Percentiles rank a stretch among this genome's conserved stretches.
Conservation (phyloP, 2,113 vertebrate genomes). For the Condylura cristata region DNA sequence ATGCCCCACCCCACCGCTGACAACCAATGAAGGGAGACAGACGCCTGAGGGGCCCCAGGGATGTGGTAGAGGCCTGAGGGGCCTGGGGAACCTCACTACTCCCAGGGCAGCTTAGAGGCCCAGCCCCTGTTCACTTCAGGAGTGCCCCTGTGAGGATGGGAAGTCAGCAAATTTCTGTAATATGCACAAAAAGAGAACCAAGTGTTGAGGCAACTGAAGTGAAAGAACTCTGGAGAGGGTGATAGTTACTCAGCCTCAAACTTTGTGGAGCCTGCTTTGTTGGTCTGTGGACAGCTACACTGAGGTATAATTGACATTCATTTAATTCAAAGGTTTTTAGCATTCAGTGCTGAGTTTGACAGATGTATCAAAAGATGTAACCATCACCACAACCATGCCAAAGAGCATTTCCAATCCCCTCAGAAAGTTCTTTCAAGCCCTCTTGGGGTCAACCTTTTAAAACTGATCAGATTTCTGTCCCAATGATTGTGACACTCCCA, state of each 20-base stretch:
- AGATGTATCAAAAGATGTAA: background rate
- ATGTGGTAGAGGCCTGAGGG: too few species aligned
- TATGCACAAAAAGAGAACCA: background rate
- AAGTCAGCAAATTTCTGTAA: background rate
- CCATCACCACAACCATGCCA: background rate
- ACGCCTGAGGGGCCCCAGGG: background rate
- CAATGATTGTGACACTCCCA: background rate
- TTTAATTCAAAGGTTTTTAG: background rate
- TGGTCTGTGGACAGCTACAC: background rate
- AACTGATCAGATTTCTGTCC: background rate
- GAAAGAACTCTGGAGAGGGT: background rate
- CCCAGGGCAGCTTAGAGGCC: too few species aligned
- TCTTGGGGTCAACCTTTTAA: background rate
- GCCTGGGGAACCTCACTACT: too few species aligned
- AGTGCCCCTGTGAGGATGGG: background rate
- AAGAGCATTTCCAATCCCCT: too few species aligned
- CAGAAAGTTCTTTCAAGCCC: background rate
- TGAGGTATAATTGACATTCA: background rate
- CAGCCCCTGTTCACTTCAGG: background rate
- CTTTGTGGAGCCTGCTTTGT: too few species aligned
- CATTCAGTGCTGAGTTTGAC: background rate
- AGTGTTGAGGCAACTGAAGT: too few species aligned
- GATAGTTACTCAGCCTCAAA: background rate
- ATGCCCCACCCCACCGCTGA: background rate
- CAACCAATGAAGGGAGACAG: background rate